Percentiles rank a stretch among this genome's conserved stretches.
phyloP scores from a whole-genome alignment of 2,797 vertebrate genomes.

The Cryptoprocta ferox region DNA sequence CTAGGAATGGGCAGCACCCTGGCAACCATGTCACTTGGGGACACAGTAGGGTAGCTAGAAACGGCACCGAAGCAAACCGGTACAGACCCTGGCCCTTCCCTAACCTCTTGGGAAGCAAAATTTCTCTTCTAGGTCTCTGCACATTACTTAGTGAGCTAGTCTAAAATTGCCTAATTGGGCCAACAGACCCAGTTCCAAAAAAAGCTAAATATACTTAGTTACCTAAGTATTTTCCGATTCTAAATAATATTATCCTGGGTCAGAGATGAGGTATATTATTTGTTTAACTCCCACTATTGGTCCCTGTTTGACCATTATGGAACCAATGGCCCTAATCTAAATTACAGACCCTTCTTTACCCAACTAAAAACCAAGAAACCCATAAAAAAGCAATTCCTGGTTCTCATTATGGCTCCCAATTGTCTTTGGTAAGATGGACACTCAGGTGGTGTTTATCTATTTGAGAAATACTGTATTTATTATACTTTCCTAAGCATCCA shows the following conservation, averaged over 20 bases:
- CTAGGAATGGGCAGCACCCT: not conserved
- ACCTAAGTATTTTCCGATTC: conserved; percentile 43
- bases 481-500: conserved; percentile 45
- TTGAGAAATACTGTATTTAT: conserved; percentile 68
- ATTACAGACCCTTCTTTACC: conserved; percentile 43
- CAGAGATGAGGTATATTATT: conserved; percentile 21
- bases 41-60: not conserved
- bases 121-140: not conserved
- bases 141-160: conserved; percentile 39
- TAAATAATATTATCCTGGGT: not conserved
- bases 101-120: not conserved
- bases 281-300: conserved; percentile 15
- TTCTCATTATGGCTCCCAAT: conserved; percentile 52
- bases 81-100: not conserved
- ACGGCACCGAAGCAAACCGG: not conserved
- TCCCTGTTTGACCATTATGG: conserved; percentile 18
- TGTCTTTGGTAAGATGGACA: conserved; percentile 52
- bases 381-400: conserved; percentile 50
- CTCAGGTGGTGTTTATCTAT: conserved; percentile 57
- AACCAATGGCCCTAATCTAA: conserved; percentile 42
- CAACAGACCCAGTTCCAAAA: conserved; percentile 42
- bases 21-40: not conserved
- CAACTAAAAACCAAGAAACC: conserved; percentile 55
- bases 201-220: conserved; percentile 44
- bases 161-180: conserved; percentile 60